Conservation (phyloP, 2,113 vertebrate species). For the Sapajus apella region DNA sequence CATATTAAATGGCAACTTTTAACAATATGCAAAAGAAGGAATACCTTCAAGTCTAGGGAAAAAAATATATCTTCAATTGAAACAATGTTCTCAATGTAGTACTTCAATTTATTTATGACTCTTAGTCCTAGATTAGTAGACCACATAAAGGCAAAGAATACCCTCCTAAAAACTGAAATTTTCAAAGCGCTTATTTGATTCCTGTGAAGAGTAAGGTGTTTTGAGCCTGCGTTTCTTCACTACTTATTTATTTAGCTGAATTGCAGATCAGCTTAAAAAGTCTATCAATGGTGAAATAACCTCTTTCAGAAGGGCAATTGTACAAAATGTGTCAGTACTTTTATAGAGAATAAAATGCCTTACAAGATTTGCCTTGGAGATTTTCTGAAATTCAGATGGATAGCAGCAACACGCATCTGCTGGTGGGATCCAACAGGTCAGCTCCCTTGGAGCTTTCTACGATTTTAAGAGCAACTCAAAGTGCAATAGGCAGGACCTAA, state of each 20-base stretch:
- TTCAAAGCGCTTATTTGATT: constrained; percentile 20
- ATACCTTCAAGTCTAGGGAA: background rate
- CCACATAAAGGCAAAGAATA: background rate
- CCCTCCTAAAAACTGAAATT: background rate
- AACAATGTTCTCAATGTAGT: background rate
- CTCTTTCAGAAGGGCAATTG: constrained; percentile 36
- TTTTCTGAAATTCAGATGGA: constrained; percentile 32
- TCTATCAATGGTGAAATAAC: constrained; percentile 45
- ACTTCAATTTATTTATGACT: background rate
- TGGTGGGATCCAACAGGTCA: background rate
- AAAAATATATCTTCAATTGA: background rate
- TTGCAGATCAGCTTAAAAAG: constrained; percentile 45
- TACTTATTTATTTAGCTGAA: constrained; percentile 63
- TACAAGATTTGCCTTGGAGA: background rate
- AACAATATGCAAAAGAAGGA: background rate
- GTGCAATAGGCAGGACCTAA: background rate
- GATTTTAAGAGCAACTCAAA: background rate
- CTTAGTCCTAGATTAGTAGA: background rate
- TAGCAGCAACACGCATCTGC: background rate
- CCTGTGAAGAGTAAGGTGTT: background rate
- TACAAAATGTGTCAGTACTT: constrained; percentile 26
- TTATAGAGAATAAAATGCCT: constrained; percentile 42
- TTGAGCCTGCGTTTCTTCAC: background rate
- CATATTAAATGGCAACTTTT: background rate
- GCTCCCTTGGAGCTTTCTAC: background rate